phyloP scores from a whole-genome alignment of 2,888 invertebrate genomes.

The Scaptomyza tumidula region DNA sequence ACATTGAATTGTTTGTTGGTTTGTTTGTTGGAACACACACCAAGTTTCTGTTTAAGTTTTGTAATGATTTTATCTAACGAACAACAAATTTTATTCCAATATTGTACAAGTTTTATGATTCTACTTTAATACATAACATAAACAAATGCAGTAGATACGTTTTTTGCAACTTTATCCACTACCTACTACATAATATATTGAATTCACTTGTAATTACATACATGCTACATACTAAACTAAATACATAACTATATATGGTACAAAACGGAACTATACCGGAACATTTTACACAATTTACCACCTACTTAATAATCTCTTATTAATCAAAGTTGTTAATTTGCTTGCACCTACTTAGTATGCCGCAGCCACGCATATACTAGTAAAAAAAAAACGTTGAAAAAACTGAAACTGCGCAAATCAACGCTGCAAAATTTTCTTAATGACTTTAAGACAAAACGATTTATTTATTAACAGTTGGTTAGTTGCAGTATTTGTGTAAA shows the following conservation, averaged over 20 bases:
- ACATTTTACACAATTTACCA: constrained; percentile 61
- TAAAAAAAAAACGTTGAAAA: too few species aligned
- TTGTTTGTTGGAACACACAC: constrained; percentile 61
- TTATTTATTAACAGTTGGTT: constrained; percentile 33
- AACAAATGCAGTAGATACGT: constrained; percentile 67
- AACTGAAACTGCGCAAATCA: constrained; percentile 34
- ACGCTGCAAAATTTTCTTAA: constrained; percentile 29
- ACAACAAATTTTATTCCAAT: constrained; percentile 39
- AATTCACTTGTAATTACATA: constrained; percentile 72
- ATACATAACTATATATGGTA: constrained; percentile 32
- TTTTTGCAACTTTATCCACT: constrained; percentile 71
- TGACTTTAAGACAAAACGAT: constrained; percentile 38
- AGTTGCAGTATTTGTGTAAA: constrained; percentile 46
- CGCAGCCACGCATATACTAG: constrained; percentile 85
- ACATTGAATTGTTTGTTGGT: constrained; percentile 64
- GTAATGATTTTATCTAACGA: constrained; percentile 56
- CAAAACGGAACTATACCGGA: constrained; percentile 36
- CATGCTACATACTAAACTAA: constrained; percentile 22
- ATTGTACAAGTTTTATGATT: constrained; percentile 54
- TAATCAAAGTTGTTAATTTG: constrained; percentile 83
- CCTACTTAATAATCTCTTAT: constrained; percentile 68
- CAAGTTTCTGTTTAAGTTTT: constrained; percentile 61
- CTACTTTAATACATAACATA: constrained; percentile 52
- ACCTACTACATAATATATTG: constrained; percentile 58
- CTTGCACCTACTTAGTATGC: constrained; percentile 85